Conservation (phyloP, 2,888 invertebrate species). For the Scelioninae gen. 1 region DNA sequence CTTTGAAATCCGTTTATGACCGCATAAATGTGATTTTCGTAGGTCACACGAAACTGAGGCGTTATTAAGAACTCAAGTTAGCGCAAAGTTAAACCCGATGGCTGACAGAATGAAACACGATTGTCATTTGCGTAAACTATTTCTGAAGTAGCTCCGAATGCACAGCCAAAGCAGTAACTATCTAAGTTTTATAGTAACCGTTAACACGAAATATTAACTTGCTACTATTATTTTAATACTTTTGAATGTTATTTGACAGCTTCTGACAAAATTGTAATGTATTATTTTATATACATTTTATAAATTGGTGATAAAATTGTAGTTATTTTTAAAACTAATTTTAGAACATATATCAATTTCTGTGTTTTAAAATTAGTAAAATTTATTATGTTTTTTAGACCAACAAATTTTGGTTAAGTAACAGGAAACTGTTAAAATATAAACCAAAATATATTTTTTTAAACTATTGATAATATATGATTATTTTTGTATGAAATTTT, state of each 20-base stretch:
- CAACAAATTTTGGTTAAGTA: too few relatives aligned
- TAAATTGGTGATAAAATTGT: too few relatives aligned
- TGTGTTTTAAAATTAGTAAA: too few relatives aligned
- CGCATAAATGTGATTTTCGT: conserved; percentile 45
- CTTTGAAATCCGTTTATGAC: conserved; percentile 36
- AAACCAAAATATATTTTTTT: too few relatives aligned
- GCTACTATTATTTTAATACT: conserved; percentile 24
- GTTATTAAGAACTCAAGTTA: conserved; percentile 57
- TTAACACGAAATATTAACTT: conserved; percentile 44
- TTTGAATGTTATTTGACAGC: not conserved
- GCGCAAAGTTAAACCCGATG: conserved; percentile 31
- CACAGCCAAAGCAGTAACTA: conserved; percentile 30
- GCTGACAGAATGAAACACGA: conserved; percentile 58
- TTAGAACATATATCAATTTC: too few relatives aligned
- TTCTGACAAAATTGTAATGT: too few relatives aligned
- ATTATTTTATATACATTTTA: too few relatives aligned
- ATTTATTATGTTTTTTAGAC: too few relatives aligned
- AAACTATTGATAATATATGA: too few relatives aligned
- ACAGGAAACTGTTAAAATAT: too few relatives aligned
- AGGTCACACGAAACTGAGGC: conserved; percentile 18
- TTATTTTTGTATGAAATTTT: too few relatives aligned
- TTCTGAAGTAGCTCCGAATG: conserved; percentile 36
- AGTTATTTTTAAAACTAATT: too few relatives aligned
- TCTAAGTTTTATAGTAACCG: conserved; percentile 54
- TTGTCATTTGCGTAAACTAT: conserved; percentile 59